Base-by-base conservation (phyloP, 2,888 invertebrate genomes). In the Apamea monoglypha region DNA sequence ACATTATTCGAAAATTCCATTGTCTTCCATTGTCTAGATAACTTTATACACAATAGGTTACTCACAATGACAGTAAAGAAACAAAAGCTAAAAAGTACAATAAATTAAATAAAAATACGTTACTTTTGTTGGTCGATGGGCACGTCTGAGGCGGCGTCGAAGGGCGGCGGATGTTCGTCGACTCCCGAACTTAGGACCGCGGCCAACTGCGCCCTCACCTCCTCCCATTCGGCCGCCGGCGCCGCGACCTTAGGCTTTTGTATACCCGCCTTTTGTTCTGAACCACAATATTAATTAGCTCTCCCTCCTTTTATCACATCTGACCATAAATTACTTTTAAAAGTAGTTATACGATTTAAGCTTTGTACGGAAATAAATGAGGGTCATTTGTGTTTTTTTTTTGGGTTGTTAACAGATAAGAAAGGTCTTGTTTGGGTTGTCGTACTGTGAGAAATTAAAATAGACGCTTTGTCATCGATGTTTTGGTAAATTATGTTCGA, bases 61-160 rank as follows among this genome's bases (percentile, higher is more conserved):
- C 50, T 76, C 59, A 53, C 29, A 71, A 79, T 84, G 66, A 84
- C 71, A 47, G 53, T 16, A n/a, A 56, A 61, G 47, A 67, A 61
- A 82, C 84, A 78, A 84, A 67, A 80, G 61, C 25, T 50, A 74
- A 74, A 64, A 66, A 67, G 56, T 81, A 50, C 21, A 67, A 61
- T 67, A 67, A 67, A 80, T 50, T 1, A 81, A 74, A 71, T 56
- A 50, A 50, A 67, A 78, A 44, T 40, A 50, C 85, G 91, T 94
- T 96, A 98, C 99, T 98, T 99, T 96, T 99, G 99, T 92, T 99
- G 98, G 91, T 99, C 99, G 81, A 99, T 98, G 66, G 98, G 97
- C 63, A 97, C 97, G 88, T 99, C 99, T 8, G 98, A 98, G 1
- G 98, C 98, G 25, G 98, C 98, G 96, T 99, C 99, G 93, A 99